Evolutionary conservation across 2,888 invertebrate species (phyloP).

Genomic region (Zygaena filipendulae): DNA sequence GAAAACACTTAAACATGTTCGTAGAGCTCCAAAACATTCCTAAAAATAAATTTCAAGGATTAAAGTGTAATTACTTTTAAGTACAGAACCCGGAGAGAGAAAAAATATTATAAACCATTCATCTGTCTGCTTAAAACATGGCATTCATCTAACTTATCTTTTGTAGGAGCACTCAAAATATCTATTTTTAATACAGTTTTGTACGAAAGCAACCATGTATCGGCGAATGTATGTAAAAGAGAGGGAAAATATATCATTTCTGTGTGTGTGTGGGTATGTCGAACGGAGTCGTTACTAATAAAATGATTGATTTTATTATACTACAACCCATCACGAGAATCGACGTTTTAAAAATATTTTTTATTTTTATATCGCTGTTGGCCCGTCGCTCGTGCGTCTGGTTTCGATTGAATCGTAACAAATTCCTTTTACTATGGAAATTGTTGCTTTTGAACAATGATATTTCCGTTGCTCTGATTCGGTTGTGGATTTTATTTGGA

Average conservation of each 20-base stretch:
- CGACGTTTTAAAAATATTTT: too few species aligned
- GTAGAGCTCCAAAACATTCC: too few species aligned
- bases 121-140: constrained; percentile 38
- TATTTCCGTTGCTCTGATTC: too few species aligned
- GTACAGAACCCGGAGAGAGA: too few species aligned
- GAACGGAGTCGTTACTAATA: constrained; percentile 36
- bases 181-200: constrained; percentile 44
- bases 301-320: constrained; percentile 66
- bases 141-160: constrained; percentile 58
- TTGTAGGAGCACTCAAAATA: constrained; percentile 51
- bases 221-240: constrained; percentile 1
- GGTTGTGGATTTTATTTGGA: too few species aligned
- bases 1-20: too few species aligned
- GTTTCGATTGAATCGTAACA: too few species aligned
- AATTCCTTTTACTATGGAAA: too few species aligned
- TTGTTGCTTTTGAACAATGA: too few species aligned
- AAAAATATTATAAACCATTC: constrained; percentile 41
- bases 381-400: constrained; percentile 7
- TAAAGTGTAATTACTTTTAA: constrained; percentile 27
- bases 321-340: constrained; percentile 38
- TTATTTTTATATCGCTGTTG: constrained; percentile 8
- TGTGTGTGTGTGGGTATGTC: too few species aligned
- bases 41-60: constrained; percentile 27
- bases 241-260: too few species aligned
- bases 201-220: constrained; percentile 1